Conservation (phyloP, 2,888 invertebrate species). For the Trisateles emortualis region DNA sequence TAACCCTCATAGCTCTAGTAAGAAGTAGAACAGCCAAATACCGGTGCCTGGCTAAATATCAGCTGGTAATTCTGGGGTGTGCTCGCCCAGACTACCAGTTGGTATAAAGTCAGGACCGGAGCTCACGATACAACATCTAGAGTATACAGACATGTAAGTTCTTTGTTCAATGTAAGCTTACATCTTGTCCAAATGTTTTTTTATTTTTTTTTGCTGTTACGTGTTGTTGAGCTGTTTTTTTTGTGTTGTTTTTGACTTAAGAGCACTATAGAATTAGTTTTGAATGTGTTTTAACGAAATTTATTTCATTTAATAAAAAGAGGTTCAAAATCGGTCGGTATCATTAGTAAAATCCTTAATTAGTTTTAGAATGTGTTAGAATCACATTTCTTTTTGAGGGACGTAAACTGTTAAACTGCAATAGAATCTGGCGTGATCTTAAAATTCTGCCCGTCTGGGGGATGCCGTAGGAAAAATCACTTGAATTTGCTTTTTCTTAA, state of each 20-base stretch:
- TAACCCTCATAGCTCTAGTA: slow-evolving; percentile 25
- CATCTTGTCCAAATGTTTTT: slow-evolving; percentile 31
- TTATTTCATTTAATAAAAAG: too few species aligned
- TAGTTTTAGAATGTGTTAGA: too few species aligned
- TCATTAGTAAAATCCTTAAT: too few species aligned
- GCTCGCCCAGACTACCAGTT: slow-evolving; percentile 94
- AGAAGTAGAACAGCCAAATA: slow-evolving; percentile 30
- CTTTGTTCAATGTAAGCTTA: slow-evolving; percentile 49
- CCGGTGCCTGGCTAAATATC: slow-evolving; percentile 92
- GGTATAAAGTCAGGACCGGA: slow-evolving; percentile 89
- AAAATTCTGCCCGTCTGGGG: too few species aligned
- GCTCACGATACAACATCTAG: slow-evolving; percentile 47
- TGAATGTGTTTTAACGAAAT: not conserved
- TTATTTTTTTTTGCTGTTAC: slow-evolving; percentile 9
- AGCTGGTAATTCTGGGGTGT: slow-evolving; percentile 99
- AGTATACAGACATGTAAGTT: slow-evolving; percentile 77
- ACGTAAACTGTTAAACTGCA: too few species aligned
- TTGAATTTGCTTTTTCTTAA: not conserved
- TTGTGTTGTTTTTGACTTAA: slow-evolving; percentile 11
- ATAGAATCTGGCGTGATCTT: too few species aligned
- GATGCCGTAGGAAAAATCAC: not conserved
- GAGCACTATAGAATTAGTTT: slow-evolving; percentile 3
- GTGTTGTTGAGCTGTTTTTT: slow-evolving; percentile 8
- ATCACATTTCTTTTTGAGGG: too few species aligned
- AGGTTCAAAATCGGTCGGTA: too few species aligned